Conservation (phyloP, 1,140 invertebrate species). For the Lasioglossum albipes region DNA sequence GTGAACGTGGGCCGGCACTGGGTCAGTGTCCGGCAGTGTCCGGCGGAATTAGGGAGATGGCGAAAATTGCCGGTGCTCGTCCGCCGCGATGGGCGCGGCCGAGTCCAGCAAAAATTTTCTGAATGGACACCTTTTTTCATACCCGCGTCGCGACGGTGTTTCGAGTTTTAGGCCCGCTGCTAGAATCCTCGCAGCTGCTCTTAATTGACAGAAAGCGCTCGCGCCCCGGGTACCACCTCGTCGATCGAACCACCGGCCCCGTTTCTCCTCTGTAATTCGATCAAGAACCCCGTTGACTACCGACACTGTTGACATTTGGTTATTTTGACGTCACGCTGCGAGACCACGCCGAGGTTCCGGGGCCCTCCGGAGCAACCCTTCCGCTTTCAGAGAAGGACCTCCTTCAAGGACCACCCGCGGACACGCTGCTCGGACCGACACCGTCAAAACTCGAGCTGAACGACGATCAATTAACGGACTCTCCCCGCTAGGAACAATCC, state of each 20-base stretch:
- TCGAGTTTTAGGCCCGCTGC: neutral
- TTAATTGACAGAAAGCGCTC: constrained; percentile 69
- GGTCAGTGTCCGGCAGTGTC: neutral
- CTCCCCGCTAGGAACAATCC: neutral
- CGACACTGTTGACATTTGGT: constrained; percentile 75
- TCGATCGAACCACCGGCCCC: neutral
- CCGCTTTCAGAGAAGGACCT: constrained; percentile 28
- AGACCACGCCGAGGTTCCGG: constrained; percentile 13
- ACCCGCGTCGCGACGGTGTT: neutral
- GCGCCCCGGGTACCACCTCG: constrained; percentile 61
- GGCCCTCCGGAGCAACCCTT: constrained; percentile 37
- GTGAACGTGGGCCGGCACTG: too few species aligned
- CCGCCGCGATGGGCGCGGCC: constrained; percentile 60
- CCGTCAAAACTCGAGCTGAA: neutral
- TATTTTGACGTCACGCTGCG: constrained; percentile 76
- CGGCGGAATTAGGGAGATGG: constrained; percentile 64
- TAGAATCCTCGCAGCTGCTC: constrained; percentile 51
- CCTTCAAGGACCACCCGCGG: constrained; percentile 63
- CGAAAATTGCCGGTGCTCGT: constrained; percentile 61
- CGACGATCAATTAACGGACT: constrained; percentile 25
- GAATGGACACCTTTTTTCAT: constrained; percentile 19
- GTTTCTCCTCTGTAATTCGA: constrained; percentile 73
- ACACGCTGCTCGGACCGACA: constrained; percentile 25
- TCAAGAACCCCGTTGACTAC: constrained; percentile 72
- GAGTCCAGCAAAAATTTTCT: constrained; percentile 34